Base-by-base conservation (phyloP, 2,797 vertebrate species). In the Hippocampus kuda region DNA sequence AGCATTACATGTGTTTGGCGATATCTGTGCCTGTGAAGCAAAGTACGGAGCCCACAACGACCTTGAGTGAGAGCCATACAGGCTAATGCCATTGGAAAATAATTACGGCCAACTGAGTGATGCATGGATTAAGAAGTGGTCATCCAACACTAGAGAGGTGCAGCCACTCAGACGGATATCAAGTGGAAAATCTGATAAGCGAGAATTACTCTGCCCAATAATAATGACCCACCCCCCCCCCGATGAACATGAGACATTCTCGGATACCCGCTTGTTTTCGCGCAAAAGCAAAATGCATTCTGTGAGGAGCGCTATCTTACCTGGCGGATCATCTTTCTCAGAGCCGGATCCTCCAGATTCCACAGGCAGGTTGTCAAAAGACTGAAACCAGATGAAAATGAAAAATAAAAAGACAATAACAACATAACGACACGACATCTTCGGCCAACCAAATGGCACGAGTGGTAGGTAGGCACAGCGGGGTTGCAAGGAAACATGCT, bases 311-410 rank as follows among this genome's bases (percentile, higher is more conserved):
- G 16, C 46, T 48, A 22, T 79, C 84, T 84, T 85, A 93, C 91
- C 89, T 90, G 90, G 92, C 62, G 88, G 84, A 86, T 95, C 95
- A 93, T 97, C 94, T 88, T 91, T 94, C 88, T 97, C 95, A n/a
- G 88, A 91, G 83, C 93, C 80, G 74, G 92, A 93, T 86, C 93
- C 91, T 77, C 91, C 90, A 74, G 93, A 95, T 88, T 96, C 93
- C 91, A 94, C 84, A 34, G 91, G 93, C 71, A 97, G 89, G 80
- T 95, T 98, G 89, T 98, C 96, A 87, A 93, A 95, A 73, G 96
- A 97, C 97, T 99, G 80, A 74, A 79, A 81, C 77, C 26, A 84
- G 22, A 78, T 9, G 54, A 61, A 60, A 41, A 38, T 8, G 6
- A 38, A 8, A 38, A 38, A 38, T 38, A 38, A 70, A 49, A 46